A percentile compares a stretch with the other conserved stretches of the same genome.
phyloP scores from a whole-genome alignment of 2,113 vertebrate genomes.

The Erinaceus europaeus region DNA sequence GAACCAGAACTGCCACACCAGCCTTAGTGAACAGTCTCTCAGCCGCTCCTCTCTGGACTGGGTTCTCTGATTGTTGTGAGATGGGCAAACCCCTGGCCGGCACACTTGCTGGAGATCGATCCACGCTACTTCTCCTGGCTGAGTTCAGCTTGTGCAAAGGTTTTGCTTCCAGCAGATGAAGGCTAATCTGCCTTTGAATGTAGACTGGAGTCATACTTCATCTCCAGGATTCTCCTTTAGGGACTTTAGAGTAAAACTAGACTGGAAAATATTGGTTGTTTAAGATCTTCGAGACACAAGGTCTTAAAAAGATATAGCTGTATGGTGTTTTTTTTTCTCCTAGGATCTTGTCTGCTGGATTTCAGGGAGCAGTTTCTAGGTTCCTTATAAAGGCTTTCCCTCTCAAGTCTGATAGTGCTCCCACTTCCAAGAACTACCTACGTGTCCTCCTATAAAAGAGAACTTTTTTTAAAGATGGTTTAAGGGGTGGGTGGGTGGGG shows the following conservation, averaged over 20 bases:
- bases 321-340: constrained; percentile 3
- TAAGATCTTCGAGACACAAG: background rate
- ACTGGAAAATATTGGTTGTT: background rate
- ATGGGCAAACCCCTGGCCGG: background rate
- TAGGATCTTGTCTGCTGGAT: constrained; percentile 30
- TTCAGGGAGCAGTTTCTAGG: background rate
- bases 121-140: background rate
- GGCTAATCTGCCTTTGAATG: background rate
- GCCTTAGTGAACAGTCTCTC: background rate
- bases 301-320: constrained; percentile 15
- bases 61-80: background rate
- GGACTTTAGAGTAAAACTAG: background rate
- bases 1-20: background rate
- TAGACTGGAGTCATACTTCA: background rate
- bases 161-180: background rate
- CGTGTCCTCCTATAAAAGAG: background rate
- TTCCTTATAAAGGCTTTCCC: constrained; percentile 33
- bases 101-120: too few relatives aligned
- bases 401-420: background rate
- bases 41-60: background rate
- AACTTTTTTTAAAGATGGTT: background rate
- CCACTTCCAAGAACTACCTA: background rate
- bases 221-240: background rate
- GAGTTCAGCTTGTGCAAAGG: too few relatives aligned
- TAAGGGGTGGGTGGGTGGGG: too few relatives aligned